Base-by-base conservation (phyloP, 2,888 invertebrate genomes). In the Mesochorus sp. region DNA sequence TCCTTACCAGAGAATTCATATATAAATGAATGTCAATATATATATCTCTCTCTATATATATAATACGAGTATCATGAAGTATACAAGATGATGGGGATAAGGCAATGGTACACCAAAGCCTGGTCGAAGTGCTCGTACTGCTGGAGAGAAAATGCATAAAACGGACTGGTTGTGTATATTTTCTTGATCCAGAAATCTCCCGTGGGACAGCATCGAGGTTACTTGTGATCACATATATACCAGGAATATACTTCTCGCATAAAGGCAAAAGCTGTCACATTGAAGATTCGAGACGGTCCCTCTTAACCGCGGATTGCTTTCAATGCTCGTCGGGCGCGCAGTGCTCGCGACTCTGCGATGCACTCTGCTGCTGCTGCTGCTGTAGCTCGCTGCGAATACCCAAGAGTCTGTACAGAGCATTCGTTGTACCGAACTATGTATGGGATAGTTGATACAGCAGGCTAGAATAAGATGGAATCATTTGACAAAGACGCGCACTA, bases 261-360 rank as follows among this genome's bases (percentile, higher is more conserved):
- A 75, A 75, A 75, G 67, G 75, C 75, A 75, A 75, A 68, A 75
- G 75, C 75, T 75, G 61, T 73, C 79, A 68, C 79, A 73, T 80
- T 70, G 64, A 47, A 62, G 62, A 80, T 78, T 80, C 73, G 72
- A 70, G 74, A 67, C 67, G 66, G 66, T 71, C 49, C 70, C 51
- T 64, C 74, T 71, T 80, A 80, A 77, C 71, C 77, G 59, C 53
- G 81, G 68, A 77, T 80, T 71, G 73, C 80, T 80, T 80, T 80
- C 80, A 81, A 81, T 74, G 78, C 70, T 49, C 68, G 66, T 67
- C n/a, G n/a, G n/a, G n/a, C n/a, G n/a, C n/a, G n/a, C n/a, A n/a
- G n/a, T n/a, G n/a, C 67, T 78, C 59, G 66, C 64, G 68, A 14
- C 61, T 64, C 55, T 53, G n/a, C n/a, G 19, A 44, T 53, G 75